Evolutionary conservation across 2,113 vertebrate species (phyloP).

Genomic region (Triplophysa tibetana): DNA sequence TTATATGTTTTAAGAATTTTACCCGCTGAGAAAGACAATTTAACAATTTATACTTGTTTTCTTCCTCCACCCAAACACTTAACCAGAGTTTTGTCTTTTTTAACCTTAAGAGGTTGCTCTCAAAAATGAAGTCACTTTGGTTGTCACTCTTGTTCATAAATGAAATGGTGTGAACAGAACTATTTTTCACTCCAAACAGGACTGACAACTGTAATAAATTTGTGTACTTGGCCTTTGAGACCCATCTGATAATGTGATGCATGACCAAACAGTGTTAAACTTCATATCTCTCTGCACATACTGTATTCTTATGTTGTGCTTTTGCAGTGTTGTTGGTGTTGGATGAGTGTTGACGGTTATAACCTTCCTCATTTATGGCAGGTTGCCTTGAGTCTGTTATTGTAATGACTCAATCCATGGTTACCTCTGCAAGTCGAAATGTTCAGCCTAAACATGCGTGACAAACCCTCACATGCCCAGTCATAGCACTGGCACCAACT

Average conservation of each 20-base stretch:
- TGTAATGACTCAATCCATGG: slow-evolving; percentile 47
- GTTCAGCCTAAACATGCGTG: slow-evolving; percentile 39
- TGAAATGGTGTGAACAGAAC: no score
- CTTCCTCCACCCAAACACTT: no score
- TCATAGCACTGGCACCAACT: slow-evolving; percentile 37
- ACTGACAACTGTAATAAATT: no score
- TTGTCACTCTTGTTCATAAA: no score
- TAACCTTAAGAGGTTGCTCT: no score
- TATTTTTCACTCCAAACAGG: no score
- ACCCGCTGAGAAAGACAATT: no score
- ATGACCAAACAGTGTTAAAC: not conserved
- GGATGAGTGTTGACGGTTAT: slow-evolving; percentile 44
- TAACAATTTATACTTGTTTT: no score
- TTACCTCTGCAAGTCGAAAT: slow-evolving; percentile 46
- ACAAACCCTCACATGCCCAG: slow-evolving; percentile 43
- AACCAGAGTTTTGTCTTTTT: no score
- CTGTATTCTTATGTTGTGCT: not conserved
- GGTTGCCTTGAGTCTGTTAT: slow-evolving; percentile 36
- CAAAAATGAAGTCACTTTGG: no score
- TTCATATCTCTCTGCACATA: slow-evolving; percentile 41
- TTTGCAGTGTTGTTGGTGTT: not conserved
- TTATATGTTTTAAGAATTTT: no score
- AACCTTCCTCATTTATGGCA: slow-evolving; percentile 30
- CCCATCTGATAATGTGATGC: not conserved
- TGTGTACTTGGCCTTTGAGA: not conserved